Evolutionary conservation across 2,797 vertebrate genomes (phyloP), one percentile per base, ranked within the genome.

Genomic region (Muscicapa comitata): DNA sequence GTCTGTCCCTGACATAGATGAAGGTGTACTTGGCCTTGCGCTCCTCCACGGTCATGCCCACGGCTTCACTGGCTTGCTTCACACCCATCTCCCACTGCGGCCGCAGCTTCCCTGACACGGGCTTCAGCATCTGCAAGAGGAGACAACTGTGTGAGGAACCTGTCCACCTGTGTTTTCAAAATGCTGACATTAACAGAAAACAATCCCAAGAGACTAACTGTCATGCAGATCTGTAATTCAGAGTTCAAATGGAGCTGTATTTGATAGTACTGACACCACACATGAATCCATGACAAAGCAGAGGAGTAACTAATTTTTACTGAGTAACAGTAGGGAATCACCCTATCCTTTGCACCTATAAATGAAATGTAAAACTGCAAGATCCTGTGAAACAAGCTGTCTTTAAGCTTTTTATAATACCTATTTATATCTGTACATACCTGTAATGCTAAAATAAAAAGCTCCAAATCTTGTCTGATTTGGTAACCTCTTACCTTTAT

Each of bases 41-140:
- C 24, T 99, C 98, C 43, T 99, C 98, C 58, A 96, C 77, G 0
- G 98, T 87, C 98, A 99, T 98, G 96, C 76, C 20, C 28, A 98
- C 91, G 2, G 99, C 99, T 89, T 99, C 99, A 21, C 98, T 98
- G 37, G 99, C 99, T 93, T 99, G 99, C 47, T 98, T 97, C 50
- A 99, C 91, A 7, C 99, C 99, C 94, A 98, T 97, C 91, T 98
- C 98, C 99, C 99, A 99, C 97, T 99, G 99, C 6, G 97, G 98
- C 75, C 98, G 97, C 91, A 99, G 94, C 89, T 99, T 99, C 58
- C 98, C 98, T 4, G 99, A 98, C 51, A 99, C 98, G 2, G 98
- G 98, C 40, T 98, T 98, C 37, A 98, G 86, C 78, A 98, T 96
- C 98, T 98, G 94, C 14, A 78, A 80, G 59, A 31, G 35, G 47